A percentile compares a stretch with the other conserved stretches of the same genome.
phyloP scores from a whole-genome alignment of 2,888 invertebrate genomes.

The Acronicta alni region DNA sequence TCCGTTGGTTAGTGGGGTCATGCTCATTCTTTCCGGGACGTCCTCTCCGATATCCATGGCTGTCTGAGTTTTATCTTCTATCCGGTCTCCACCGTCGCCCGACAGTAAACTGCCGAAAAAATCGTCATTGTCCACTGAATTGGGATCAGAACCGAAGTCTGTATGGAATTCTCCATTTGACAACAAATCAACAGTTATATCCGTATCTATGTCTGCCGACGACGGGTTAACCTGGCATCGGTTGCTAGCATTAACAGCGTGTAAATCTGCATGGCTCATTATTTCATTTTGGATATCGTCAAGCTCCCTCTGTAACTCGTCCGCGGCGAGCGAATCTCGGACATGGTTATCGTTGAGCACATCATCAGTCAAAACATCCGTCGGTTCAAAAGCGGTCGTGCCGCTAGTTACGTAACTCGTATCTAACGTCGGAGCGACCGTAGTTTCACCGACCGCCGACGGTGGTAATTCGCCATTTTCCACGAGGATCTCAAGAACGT shows the following conservation, averaged over 20 bases:
- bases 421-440: constrained; percentile 82
- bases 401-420: constrained; percentile 64
- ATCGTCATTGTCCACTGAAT: constrained; percentile 76
- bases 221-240: constrained; percentile 63
- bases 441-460: constrained; percentile 93
- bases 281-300: constrained; percentile 85
- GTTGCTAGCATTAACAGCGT: constrained; percentile 63
- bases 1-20: constrained; percentile 80
- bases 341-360: constrained; percentile 73
- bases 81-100: constrained; percentile 68
- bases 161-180: constrained; percentile 74
- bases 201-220: constrained; percentile 72
- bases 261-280: constrained; percentile 79
- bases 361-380: constrained; percentile 76
- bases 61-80: constrained; percentile 68
- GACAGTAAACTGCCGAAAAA: constrained; percentile 80
- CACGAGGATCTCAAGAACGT: constrained; percentile 97
- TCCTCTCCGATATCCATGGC: constrained; percentile 82
- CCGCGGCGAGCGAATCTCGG: constrained; percentile 78
- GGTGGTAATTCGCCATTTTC: constrained; percentile 97
- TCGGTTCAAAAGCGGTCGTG: constrained; percentile 71
- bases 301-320: constrained; percentile 81
- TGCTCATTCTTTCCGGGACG: constrained; percentile 74
- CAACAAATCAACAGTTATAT: constrained; percentile 72
- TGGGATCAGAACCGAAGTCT: constrained; percentile 76